phyloP scores from a whole-genome alignment of 2,113 vertebrate genomes.

The Erythrocercus mccallii region DNA sequence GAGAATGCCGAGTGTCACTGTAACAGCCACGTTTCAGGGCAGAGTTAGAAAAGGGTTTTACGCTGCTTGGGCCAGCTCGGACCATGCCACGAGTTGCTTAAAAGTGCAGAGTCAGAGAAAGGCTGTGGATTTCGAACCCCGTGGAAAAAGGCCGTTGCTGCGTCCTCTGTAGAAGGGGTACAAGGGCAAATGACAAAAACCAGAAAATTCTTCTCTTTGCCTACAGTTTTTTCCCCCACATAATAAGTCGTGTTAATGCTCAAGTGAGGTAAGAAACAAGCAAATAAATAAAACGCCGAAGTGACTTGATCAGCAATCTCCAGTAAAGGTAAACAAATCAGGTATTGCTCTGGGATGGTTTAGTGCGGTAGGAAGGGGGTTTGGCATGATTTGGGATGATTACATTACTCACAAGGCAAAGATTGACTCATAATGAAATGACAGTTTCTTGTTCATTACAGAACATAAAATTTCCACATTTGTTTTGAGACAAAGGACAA shows the following conservation, averaged over 20 bases:
- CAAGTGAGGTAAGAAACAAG: background rate
- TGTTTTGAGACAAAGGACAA: constrained; percentile 3
- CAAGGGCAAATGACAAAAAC: background rate
- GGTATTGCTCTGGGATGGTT: constrained; percentile 6
- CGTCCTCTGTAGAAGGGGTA: background rate
- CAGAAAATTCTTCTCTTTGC: background rate
- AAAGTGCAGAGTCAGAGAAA: background rate
- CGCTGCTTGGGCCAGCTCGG: background rate
- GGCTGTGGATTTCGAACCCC: background rate
- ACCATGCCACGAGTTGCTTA: accelerated
- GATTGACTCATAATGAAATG: constrained; percentile 8
- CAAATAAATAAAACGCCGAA: too few species aligned
- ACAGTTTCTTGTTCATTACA: background rate
- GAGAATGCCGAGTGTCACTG: background rate
- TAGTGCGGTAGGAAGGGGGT: background rate
- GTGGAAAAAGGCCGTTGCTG: background rate
- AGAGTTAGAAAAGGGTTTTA: background rate
- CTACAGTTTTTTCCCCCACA: background rate
- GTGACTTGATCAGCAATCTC: background rate
- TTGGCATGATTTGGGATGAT: background rate
- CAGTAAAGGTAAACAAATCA: constrained; percentile 1
- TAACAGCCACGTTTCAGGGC: accelerated
- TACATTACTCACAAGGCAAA: background rate
- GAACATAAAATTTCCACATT: background rate
- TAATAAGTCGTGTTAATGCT: background rate